Conservation (phyloP, 2,797 vertebrate species). For the Hafferia zeledoni region DNA sequence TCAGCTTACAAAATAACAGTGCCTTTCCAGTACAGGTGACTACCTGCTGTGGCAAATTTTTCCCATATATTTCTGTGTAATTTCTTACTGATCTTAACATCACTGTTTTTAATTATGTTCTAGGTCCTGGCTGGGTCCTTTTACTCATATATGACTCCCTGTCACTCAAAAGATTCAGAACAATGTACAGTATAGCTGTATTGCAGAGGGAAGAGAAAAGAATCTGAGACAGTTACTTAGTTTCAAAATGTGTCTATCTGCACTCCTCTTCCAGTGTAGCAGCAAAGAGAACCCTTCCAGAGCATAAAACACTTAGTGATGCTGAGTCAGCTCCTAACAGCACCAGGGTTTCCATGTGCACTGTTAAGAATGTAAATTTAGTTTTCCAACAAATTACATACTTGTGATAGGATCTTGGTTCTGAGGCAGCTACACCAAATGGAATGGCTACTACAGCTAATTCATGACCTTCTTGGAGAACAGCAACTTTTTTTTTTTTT, state of each 20-base stretch:
- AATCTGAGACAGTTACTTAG: not conserved
- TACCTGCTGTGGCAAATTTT: not conserved
- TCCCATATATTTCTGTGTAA: not conserved
- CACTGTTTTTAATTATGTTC: not conserved
- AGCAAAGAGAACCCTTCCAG: not conserved
- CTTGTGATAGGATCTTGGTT: not conserved
- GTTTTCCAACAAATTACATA: not conserved
- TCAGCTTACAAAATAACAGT: not conserved
- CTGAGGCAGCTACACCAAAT: not conserved
- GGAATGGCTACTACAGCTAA: not conserved
- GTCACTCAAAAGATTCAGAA: not conserved
- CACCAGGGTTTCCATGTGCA: not conserved
- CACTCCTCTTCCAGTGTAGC: not conserved
- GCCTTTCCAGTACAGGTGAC: not conserved
- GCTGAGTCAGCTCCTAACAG: not conserved
- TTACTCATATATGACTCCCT: not conserved
- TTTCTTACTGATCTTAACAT: not conserved
- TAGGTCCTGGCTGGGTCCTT: not conserved
- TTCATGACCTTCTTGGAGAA: not conserved
- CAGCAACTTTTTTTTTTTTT: not conserved
- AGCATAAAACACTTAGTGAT: not conserved
- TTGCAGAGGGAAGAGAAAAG: not conserved
- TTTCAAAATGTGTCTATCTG: not conserved
- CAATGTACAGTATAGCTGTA: not conserved
- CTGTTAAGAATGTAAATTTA: not conserved